Base-by-base conservation (phyloP, 2,888 invertebrate species). In the Parthenolecanium corni region DNA sequence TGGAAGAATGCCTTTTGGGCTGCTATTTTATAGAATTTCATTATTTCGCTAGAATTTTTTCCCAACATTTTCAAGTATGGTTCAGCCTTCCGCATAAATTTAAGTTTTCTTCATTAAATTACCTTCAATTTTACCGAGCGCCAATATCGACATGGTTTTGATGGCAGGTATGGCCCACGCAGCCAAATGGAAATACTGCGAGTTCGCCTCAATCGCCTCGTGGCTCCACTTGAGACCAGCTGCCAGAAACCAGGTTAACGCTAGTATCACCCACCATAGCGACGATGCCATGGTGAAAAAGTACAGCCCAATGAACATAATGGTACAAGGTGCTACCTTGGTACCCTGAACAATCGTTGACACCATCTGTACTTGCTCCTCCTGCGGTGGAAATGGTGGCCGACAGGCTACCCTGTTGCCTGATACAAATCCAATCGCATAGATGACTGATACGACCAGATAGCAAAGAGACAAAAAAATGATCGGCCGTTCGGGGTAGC, bases 81-180 rank as follows among this genome's bases (percentile, higher is more conserved):
- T n/a, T n/a, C n/a, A n/a, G n/a, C n/a, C n/a, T n/a, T n/a, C n/a
- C n/a, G n/a, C n/a, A n/a, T n/a, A n/a, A n/a, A n/a, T n/a, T n/a
- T n/a, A n/a, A n/a, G n/a, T n/a, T n/a, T n/a, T n/a, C n/a, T n/a
- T n/a, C n/a, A n/a, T n/a, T n/a, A n/a, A 31, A 79, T 76, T 73
- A 89, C 90, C 94, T 82, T 94, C 94, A 71, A 95, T 91, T 82
- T 90, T 90, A 68, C 92, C 91, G 84, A 93, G 86, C 4, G 94
- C 94, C 67, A 95, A 78, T 70, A 95, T 90, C 64, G 90, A 89
- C 73, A 96, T 94, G 56, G 95, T 95, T 75, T 94, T 91, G 64
- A 94, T 80, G 63, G 95, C 95, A 56, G 96, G 95, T 54, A 95
- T 86, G 62, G 93, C 93, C 96, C 96, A 96, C n/a, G 95, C 95